These are phyloP conservation scores for Pyrrhosoma nymphula DNA, from an alignment of 2,888 invertebrate species.

Conservation along the genomic window DNA sequence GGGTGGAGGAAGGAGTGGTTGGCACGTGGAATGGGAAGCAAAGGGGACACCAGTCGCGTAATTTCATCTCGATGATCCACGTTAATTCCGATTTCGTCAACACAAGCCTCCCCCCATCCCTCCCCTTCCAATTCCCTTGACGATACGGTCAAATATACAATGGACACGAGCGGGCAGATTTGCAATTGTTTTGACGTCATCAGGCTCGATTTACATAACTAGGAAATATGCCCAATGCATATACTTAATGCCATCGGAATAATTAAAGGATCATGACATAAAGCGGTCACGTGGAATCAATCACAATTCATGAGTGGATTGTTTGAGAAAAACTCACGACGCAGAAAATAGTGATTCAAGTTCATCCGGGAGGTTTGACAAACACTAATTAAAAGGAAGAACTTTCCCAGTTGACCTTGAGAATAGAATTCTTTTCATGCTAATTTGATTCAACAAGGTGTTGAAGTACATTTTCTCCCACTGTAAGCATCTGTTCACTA, in stretches of 20 bases:
- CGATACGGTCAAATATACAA: background rate
- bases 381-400: too few relatives aligned
- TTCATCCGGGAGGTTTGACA: too few relatives aligned
- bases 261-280: background rate
- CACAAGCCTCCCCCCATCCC: background rate
- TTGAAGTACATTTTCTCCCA: too few relatives aligned
- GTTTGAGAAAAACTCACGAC: too few relatives aligned
- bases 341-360: background rate
- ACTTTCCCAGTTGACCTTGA: too few relatives aligned
- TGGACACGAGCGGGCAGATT: background rate
- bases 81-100: conserved; percentile 7
- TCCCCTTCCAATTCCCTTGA: background rate
- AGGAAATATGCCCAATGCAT: conserved; percentile 34
- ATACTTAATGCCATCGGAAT: conserved; percentile 6
- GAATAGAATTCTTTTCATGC: too few relatives aligned
- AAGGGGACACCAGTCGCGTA: background rate
- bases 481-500: too few relatives aligned
- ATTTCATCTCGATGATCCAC: conserved; percentile 29
- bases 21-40: background rate
- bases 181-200: conserved; percentile 38
- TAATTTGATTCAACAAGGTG: too few relatives aligned
- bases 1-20: background rate
- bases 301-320: background rate
- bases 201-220: background rate
- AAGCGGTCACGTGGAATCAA: background rate